Percentiles rank a stretch among this genome's conserved stretches.
Conservation (phyloP, 2,888 invertebrate genomes). For the Acheta domesticus region DNA sequence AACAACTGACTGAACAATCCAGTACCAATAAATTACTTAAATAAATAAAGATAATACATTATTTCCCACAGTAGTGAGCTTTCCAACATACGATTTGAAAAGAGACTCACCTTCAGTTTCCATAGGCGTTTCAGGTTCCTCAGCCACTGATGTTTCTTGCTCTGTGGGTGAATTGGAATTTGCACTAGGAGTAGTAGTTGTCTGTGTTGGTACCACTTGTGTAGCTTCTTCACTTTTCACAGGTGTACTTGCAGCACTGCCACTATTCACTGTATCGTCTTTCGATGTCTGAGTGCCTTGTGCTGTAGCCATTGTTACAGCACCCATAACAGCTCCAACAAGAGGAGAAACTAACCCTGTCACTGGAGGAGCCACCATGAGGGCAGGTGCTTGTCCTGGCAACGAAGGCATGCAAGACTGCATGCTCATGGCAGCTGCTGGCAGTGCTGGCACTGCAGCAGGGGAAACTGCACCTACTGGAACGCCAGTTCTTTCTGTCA, state of each 20-base stretch:
- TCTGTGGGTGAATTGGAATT: background rate
- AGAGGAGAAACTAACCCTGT: conserved; percentile 19
- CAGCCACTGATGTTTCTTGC: background rate
- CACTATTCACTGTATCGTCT: conserved; percentile 26
- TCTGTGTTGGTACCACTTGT: background rate
- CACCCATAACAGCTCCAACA: conserved; percentile 20
- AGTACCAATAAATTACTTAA: no score
- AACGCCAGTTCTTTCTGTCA: conserved; percentile 56
- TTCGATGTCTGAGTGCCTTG: conserved; percentile 30
- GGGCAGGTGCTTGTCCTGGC: conserved; percentile 33
- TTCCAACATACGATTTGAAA: no score
- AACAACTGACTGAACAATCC: no score
- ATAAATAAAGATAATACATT: no score
- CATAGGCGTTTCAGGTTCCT: background rate
- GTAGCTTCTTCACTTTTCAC: conserved; percentile 18
- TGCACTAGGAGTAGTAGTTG: background rate
- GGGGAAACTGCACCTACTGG: conserved; percentile 63
- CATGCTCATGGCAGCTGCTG: conserved; percentile 46
- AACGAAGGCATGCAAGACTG: conserved; percentile 40
- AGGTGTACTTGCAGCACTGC: background rate
- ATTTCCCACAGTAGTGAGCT: no score
- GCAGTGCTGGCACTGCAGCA: conserved; percentile 19
- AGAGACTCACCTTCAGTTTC: background rate
- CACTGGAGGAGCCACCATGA: conserved; percentile 22
- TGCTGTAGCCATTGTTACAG: conserved; percentile 24